Evolutionary conservation across 1,140 invertebrate genomes (phyloP), one percentile per base, ranked within the genome.

Genomic region (Lordiphosa clarofinis): DNA sequence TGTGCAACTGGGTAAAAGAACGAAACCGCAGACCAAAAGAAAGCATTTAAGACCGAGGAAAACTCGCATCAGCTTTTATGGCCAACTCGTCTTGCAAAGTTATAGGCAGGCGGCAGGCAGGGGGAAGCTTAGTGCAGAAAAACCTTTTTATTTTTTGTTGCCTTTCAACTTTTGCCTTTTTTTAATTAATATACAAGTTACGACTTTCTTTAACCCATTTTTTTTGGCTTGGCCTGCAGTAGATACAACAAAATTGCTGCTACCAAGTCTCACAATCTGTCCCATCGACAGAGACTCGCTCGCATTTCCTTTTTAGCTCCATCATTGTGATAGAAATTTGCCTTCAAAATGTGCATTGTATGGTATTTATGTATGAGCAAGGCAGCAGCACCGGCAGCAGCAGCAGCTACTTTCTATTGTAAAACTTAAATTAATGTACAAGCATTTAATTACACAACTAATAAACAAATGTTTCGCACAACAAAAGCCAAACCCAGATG

Each of bases 141-240:
- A 42, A 38, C 36, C 56, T 15, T 38, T 49, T 33, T 42, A n/a
- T 7, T 31, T 31, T 31, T 31, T 31, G 28, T 54, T 33, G 37
- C 44, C 35, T 50, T 61, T 54, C 48, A 46, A 13, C 36, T 44
- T 24, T 62, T 54, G 49, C 28, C 50, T 47, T 31, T 65, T 79
- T 60, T 74, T 79, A 79, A 79, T 79, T 79, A 79, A 31, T 31
- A 81, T 79, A 81, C 59, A 56, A 66, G 64, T 74, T 73, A 66
- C 70, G 65, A 70, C 75, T 79, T 79, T 79, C 74, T 79, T 79
- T 69, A 81, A 69, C 69, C 74, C 56, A 81, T 71, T 76, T 76
- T 76, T 76, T 40, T 21, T 33, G 63, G 6, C 7, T 37, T 53
- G 28, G 52, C 6, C 28, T 31, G 28, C 28, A 31, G 28, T 31